A percentile compares a stretch with the other conserved stretches of the same genome.
phyloP scores from a whole-genome alignment of 1,140 invertebrate genomes.

The Bombus soroeensis region DNA sequence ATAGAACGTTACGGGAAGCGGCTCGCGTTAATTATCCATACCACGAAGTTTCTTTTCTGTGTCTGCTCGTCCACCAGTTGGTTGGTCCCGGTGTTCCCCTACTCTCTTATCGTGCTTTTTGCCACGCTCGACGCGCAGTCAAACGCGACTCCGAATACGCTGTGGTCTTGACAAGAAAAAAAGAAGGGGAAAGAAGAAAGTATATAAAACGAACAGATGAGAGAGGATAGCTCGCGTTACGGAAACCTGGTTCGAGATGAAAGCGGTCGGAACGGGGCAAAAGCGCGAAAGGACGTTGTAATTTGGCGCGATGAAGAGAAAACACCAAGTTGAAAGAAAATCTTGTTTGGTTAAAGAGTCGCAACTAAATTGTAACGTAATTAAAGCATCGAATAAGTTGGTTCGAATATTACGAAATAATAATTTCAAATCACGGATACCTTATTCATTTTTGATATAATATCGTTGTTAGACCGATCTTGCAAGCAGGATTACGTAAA shows the following conservation, averaged over 20 bases:
- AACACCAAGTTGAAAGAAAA: background rate
- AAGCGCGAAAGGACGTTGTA: slow-evolving; percentile 19
- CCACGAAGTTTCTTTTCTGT: slow-evolving; percentile 56
- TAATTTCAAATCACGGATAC: background rate
- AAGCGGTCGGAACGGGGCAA: background rate
- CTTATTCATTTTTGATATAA: background rate
- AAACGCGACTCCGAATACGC: slow-evolving; percentile 1
- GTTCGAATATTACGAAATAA: too few relatives aligned
- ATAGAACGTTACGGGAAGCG: slow-evolving; percentile 60
- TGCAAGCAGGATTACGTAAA: slow-evolving; percentile 47
- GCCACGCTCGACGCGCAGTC: slow-evolving; percentile 25
- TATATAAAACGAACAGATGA: background rate
- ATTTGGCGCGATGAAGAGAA: slow-evolving; percentile 1
- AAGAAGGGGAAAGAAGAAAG: background rate
- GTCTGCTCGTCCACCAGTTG: slow-evolving; percentile 33
- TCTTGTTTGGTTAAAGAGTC: background rate
- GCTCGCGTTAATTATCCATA: slow-evolving; percentile 76
- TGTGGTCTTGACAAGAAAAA: background rate
- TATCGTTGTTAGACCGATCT: slow-evolving; percentile 16
- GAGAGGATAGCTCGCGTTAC: background rate
- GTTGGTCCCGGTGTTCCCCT: slow-evolving; percentile 34
- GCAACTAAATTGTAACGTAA: background rate
- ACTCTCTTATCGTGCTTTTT: slow-evolving; percentile 54
- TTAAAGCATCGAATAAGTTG: too few relatives aligned
- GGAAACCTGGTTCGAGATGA: slow-evolving; percentile 30